A percentile compares a stretch with the other conserved stretches of the same genome.
Evolutionary conservation across 2,113 vertebrate genomes (phyloP).

Genomic region (Proterorhinus semilunaris): DNA sequence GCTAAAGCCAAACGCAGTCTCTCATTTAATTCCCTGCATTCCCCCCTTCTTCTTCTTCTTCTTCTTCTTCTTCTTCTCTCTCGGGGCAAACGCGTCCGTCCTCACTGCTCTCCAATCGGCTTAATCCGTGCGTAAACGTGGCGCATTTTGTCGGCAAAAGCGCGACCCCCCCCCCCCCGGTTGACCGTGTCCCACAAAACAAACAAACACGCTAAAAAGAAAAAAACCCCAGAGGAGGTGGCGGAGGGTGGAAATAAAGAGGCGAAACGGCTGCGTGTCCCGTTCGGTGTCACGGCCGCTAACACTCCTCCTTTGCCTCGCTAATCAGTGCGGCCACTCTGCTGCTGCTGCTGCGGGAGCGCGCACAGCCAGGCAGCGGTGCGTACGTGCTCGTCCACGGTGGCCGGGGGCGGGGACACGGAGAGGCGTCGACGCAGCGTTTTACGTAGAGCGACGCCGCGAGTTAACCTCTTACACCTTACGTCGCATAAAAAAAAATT

Average conservation of each 20-base stretch:
- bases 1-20: constrained; percentile 32
- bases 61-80: no score
- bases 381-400: background rate
- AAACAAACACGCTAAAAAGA: background rate
- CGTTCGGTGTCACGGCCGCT: constrained; percentile 42
- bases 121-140: constrained; percentile 15
- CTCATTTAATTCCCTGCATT: constrained; percentile 64
- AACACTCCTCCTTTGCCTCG: constrained; percentile 59
- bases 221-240: constrained; percentile 19
- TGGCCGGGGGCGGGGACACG: background rate
- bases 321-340: constrained; percentile 75
- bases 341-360: constrained; percentile 32
- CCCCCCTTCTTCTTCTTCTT: constrained; percentile 1
- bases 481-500: no score
- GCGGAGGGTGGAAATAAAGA: no score
- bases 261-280: no score
- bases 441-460: background rate
- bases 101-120: constrained; percentile 30
- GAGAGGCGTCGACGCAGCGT: background rate
- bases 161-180: background rate
- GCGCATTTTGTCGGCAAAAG: constrained; percentile 17
- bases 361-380: constrained; percentile 50
- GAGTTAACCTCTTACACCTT: no score
- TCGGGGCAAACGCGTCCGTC: constrained; percentile 8
- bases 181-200: background rate